Conservation (phyloP, 2,113 vertebrate species). For the Potamarius usumacintae region DNA sequence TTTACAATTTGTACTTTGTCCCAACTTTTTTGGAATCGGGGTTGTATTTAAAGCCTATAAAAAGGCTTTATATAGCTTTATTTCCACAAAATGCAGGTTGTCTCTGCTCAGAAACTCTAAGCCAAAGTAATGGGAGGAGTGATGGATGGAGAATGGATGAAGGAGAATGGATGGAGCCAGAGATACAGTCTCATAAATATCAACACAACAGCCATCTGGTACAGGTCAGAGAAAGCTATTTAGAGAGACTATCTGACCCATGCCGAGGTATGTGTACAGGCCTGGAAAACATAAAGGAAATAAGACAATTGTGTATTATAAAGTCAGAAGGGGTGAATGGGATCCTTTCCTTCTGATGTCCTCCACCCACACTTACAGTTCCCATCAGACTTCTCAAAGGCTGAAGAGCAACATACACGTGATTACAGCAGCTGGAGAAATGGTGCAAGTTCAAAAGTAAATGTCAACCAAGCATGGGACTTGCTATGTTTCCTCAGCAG, state of each 20-base stretch:
- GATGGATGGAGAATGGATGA: background rate
- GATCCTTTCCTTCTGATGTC: constrained; percentile 11
- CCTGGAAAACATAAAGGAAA: constrained; percentile 52
- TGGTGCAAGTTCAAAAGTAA: constrained; percentile 42
- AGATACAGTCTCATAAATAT: constrained; percentile 43
- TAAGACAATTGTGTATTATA: constrained; percentile 49
- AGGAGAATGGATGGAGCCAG: background rate
- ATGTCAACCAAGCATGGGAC: constrained; percentile 31
- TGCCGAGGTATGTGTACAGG: constrained; percentile 39
- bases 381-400: constrained; percentile 28
- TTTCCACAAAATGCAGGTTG: background rate
- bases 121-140: background rate
- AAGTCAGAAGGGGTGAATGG: constrained; percentile 36
- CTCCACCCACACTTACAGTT: constrained; percentile 32
- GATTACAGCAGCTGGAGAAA: constrained; percentile 60
- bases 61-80: background rate
- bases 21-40: no score
- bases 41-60: no score
- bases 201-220: constrained; percentile 47
- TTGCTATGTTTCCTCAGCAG: background rate
- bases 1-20: no score
- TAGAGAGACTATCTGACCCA: constrained; percentile 48
- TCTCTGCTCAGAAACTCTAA: constrained; percentile 13
- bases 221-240: constrained; percentile 52
- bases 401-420: constrained; percentile 41